These are phyloP conservation scores for Aeoliscus strigatus DNA, from an alignment of 2,797 vertebrate genomes.

Conservation along the genomic window DNA sequence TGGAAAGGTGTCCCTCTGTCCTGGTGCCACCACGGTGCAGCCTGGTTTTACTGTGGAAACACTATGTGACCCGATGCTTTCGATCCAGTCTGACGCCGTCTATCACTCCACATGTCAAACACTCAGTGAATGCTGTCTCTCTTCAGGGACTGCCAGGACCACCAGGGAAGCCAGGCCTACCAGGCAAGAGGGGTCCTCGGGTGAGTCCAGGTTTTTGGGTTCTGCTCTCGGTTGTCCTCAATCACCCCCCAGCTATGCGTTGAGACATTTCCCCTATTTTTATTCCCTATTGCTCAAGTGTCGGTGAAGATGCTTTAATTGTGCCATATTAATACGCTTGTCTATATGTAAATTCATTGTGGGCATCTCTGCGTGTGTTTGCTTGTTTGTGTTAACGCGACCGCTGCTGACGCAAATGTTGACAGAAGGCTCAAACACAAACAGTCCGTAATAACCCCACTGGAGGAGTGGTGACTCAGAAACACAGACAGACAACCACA, in stretches of 20 bases:
- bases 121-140: slow-evolving; percentile 37
- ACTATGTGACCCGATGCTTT: slow-evolving; percentile 8
- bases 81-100: slow-evolving; percentile 4
- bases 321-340: slow-evolving; percentile 1
- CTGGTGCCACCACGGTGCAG: too few species aligned
- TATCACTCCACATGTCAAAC: slow-evolving; percentile 3
- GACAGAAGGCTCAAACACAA: slow-evolving; percentile 28
- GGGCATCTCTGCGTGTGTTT: slow-evolving; percentile 3
- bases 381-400: slow-evolving; percentile 20
- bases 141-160: slow-evolving; percentile 85
- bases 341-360: slow-evolving; percentile 18
- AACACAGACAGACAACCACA: slow-evolving; percentile 15
- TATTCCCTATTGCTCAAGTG: too few species aligned
- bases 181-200: slow-evolving; percentile 87
- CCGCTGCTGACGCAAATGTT: slow-evolving; percentile 26
- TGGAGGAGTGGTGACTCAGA: slow-evolving; percentile 10
- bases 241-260: slow-evolving; percentile 8
- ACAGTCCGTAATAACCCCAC: slow-evolving; percentile 23
- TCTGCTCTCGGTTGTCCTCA: slow-evolving; percentile 3
- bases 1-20: slow-evolving; percentile 27
- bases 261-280: slow-evolving; percentile 15
- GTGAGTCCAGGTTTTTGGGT: slow-evolving; percentile 73
- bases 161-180: slow-evolving; percentile 84
- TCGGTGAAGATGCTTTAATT: too few species aligned
- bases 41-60: slow-evolving; percentile 23